Evolutionary conservation across 2,113 vertebrate genomes (phyloP).

Genomic region (Brachyhypopomus occidentalis): DNA sequence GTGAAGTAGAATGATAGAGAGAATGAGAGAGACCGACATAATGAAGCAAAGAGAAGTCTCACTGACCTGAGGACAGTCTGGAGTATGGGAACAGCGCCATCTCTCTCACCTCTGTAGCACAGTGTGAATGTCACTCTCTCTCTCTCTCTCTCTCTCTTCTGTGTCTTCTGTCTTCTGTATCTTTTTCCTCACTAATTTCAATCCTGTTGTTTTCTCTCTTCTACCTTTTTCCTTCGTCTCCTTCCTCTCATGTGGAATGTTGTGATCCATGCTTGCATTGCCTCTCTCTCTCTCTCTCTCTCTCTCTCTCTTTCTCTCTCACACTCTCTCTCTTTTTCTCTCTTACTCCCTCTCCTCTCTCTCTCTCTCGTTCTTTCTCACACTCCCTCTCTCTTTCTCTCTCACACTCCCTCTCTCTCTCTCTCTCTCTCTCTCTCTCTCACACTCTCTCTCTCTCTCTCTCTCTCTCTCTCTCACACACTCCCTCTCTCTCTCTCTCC

Average conservation of each 20-base stretch:
- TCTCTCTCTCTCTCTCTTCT: slow-evolving; percentile 44
- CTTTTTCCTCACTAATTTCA: neutral
- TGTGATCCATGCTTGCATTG: too few species aligned
- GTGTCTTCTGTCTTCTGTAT: neutral
- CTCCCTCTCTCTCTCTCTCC: slow-evolving; percentile 7
- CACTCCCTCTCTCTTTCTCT: slow-evolving; percentile 17
- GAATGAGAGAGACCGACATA: slow-evolving; percentile 15
- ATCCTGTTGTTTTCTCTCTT: slow-evolving; percentile 17
- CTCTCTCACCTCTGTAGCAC: neutral
- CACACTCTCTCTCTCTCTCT: neutral
- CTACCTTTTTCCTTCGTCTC: slow-evolving; percentile 36
- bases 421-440: slow-evolving; percentile 3
- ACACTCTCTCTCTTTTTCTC: slow-evolving; percentile 18
- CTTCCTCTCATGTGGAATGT: slow-evolving; percentile 20
- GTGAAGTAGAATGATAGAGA: neutral
- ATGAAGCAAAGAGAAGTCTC: slow-evolving; percentile 39
- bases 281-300: slow-evolving; percentile 7
- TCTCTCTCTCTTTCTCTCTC: slow-evolving; percentile 24
- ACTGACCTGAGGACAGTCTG: slow-evolving; percentile 72
- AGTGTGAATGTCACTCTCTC: slow-evolving; percentile 29
- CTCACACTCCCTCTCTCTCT: too few species aligned
- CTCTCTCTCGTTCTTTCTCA: too few species aligned
- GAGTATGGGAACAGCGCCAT: slow-evolving; percentile 68
- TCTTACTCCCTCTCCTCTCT: too few species aligned
- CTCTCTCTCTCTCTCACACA: slow-evolving; percentile 27